phyloP scores from a whole-genome alignment of 1,140 invertebrate species.

The Sitodiplosis mosellana region DNA sequence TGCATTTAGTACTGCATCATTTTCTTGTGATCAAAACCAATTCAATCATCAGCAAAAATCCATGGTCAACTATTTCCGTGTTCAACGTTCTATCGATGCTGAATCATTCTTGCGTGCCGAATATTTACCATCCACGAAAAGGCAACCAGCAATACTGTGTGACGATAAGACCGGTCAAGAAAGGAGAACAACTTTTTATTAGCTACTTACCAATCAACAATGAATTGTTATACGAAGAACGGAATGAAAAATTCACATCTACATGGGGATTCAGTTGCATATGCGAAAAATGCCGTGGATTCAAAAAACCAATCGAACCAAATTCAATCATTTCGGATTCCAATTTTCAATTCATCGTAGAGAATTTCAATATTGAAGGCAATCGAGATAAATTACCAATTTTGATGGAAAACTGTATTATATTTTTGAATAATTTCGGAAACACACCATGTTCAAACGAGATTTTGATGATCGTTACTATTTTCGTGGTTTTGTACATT shows the following conservation, averaged over 20 bases:
- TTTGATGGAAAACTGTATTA: not conserved
- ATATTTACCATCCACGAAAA: not conserved
- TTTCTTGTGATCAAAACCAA: not conserved
- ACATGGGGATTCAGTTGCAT: not conserved
- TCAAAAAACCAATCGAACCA: not conserved
- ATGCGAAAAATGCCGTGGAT: not conserved
- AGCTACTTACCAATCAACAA: not conserved
- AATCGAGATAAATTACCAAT: not conserved
- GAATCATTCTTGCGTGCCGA: conserved; percentile 1
- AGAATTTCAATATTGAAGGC: not conserved
- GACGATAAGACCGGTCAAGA: not conserved
- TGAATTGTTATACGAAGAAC: not conserved
- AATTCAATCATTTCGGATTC: not conserved
- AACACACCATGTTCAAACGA: not conserved
- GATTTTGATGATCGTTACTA: not conserved
- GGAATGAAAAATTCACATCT: not conserved
- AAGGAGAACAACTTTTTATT: not conserved
- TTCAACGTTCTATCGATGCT: not conserved
- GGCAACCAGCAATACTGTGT: not conserved
- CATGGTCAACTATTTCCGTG: not conserved
- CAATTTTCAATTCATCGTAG: not conserved
- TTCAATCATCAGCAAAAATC: not conserved
- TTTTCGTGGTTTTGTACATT: not conserved
- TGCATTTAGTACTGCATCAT: not conserved
- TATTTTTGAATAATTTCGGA: not conserved